Evolutionary conservation across 2,888 invertebrate genomes (phyloP).

Genomic region (Hyposoter didymator): DNA sequence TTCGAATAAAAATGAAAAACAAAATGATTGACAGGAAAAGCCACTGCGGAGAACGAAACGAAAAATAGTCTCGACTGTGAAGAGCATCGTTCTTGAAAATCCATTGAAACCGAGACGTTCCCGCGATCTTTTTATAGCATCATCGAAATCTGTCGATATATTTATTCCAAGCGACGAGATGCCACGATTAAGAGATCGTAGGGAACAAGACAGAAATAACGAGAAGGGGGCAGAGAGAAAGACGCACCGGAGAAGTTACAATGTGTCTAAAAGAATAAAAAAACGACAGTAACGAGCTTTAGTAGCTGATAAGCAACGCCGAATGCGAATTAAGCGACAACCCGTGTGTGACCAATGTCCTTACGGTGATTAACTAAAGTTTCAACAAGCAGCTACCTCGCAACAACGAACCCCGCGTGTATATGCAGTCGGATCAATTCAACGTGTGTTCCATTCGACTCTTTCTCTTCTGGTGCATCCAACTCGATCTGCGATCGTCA

Average conservation of each 20-base stretch:
- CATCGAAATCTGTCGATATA: constrained; percentile 11
- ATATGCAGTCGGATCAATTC: constrained; percentile 15
- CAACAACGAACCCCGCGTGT: constrained; percentile 14
- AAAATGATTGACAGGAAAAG: background rate
- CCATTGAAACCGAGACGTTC: background rate
- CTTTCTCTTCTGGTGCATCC: constrained; percentile 15
- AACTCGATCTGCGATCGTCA: constrained; percentile 26
- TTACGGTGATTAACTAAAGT: constrained; percentile 82
- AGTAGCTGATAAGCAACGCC: constrained; percentile 56
- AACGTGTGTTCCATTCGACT: constrained; percentile 24
- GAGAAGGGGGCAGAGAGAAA: constrained; percentile 6
- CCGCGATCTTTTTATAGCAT: background rate
- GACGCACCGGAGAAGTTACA: background rate
- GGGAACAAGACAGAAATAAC: constrained; percentile 37
- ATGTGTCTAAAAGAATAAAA: constrained; percentile 5
- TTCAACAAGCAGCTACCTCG: constrained; percentile 79
- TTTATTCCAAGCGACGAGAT: background rate
- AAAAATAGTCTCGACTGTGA: background rate
- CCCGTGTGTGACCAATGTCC: constrained; percentile 82
- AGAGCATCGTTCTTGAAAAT: background rate
- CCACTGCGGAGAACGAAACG: background rate
- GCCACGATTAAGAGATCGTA: constrained; percentile 30
- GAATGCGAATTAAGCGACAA: constrained; percentile 80
- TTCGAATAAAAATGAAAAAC: no score
- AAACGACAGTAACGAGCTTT: constrained; percentile 30